A percentile compares a stretch with the other conserved stretches of the same genome.
Conservation (phyloP, 1,140 invertebrate species). For the Drepana arcuata region DNA sequence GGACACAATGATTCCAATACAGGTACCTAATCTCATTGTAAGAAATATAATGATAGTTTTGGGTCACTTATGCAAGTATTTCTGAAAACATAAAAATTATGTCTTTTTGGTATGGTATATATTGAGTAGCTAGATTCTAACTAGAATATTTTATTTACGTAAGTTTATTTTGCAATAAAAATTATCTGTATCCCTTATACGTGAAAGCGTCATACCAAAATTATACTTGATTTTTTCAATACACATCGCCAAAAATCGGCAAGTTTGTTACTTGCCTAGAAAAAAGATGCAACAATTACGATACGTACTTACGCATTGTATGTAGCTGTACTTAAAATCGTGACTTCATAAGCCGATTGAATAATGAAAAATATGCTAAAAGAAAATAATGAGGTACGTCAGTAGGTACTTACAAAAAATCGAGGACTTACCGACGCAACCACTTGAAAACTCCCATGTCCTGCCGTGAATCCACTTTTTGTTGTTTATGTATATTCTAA, state of each 20-base stretch:
- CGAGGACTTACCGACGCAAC: constrained; percentile 56
- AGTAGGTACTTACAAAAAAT: constrained; percentile 6
- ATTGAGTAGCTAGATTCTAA: neutral
- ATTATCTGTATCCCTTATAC: too few relatives aligned
- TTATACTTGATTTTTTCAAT: too few relatives aligned
- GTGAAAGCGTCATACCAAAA: too few relatives aligned
- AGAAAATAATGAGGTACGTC: neutral
- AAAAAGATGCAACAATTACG: too few relatives aligned
- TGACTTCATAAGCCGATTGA: too few relatives aligned
- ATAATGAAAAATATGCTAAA: too few relatives aligned
- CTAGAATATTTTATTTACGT: neutral
- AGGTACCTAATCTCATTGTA: too few relatives aligned
- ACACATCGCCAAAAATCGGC: too few relatives aligned
- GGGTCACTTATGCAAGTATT: neutral
- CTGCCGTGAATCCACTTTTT: constrained; percentile 50
- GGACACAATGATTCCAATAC: constrained; percentile 11
- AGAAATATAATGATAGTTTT: constrained; percentile 2
- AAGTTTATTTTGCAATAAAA: constrained; percentile 2
- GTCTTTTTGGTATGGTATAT: neutral
- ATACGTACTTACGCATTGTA: neutral
- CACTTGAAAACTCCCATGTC: constrained; percentile 67
- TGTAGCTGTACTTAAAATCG: neutral
- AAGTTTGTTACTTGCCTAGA: too few relatives aligned
- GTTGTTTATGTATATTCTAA: too few relatives aligned
- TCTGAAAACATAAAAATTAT: neutral